Percentiles rank a stretch among this genome's conserved stretches.
Evolutionary conservation across 1,140 invertebrate genomes (phyloP).

Genomic region (Brachionus calyciflorus): DNA sequence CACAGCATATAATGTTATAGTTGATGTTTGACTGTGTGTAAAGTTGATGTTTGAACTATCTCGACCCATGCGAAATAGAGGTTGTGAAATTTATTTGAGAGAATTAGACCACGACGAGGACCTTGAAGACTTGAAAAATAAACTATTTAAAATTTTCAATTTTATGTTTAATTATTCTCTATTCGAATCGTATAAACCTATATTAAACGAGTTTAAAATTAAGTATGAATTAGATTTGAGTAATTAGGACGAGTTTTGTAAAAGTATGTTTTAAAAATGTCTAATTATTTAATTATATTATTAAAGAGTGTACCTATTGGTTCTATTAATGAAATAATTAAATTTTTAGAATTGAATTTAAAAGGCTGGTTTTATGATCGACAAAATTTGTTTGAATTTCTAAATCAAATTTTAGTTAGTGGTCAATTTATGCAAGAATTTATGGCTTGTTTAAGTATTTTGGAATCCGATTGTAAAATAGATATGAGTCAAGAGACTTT

Average conservation of each 20-base stretch:
- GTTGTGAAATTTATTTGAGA: conserved; percentile 25
- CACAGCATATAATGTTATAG: conserved; percentile 66
- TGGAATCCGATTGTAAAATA: background rate
- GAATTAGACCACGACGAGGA: background rate
- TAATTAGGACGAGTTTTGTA: background rate
- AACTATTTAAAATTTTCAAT: background rate
- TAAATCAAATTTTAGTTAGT: background rate
- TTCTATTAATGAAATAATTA: too few relatives aligned
- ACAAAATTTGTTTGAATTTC: too few relatives aligned
- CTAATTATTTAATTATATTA: too few relatives aligned
- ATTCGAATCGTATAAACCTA: background rate
- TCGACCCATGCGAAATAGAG: conserved; percentile 34
- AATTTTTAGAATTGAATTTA: too few relatives aligned
- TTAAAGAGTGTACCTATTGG: too few relatives aligned
- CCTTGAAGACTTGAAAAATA: background rate
- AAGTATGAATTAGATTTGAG: background rate
- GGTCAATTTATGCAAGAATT: background rate
- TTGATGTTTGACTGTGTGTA: too few relatives aligned
- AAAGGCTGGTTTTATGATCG: too few relatives aligned
- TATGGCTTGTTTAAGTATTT: background rate
- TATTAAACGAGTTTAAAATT: background rate
- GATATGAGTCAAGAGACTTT: background rate
- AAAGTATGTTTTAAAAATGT: background rate
- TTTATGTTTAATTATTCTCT: background rate
- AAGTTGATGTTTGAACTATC: too few relatives aligned